Evolutionary conservation across 2,888 invertebrate genomes (phyloP), one percentile per base, ranked within the genome.

Genomic region (Euzetes globulus): DNA sequence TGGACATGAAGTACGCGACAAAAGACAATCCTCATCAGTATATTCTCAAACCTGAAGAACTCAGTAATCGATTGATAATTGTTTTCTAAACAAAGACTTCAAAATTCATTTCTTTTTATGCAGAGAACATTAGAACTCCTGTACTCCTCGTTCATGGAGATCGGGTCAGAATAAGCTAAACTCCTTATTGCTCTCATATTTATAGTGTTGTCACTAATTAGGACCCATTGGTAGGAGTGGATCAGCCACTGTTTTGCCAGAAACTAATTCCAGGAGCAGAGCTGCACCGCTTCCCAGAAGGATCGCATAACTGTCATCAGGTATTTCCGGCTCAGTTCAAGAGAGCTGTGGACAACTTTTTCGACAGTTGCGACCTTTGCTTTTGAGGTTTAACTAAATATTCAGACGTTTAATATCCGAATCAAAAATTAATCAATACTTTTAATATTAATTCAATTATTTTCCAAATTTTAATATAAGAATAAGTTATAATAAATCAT

Each of bases 131-230:
- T 11, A 60, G 73, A 27, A 63, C 63, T 50, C 73, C 73, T n/a
- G 73, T 73, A 22, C 47, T 73, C 15, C 25, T 73, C 15, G n/a
- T 73, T 13, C 73, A 73, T 22, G 73, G 73, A n/a, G 73, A 73
- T 65, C 60, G 37, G 72, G 72, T 72, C 52, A 22, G 52, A 52
- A 41, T 41, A 41, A 11, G 13, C 41, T 41, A 7, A 41, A 41
- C n/a, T n/a, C n/a, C n/a, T n/a, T n/a, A 9, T 41, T 41, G 11
- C 9, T 33, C 13, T 41, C 41, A 41, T 13, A 13, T 41, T 41
- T 13, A 41, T 41, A 13, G 13, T 9, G 13, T 9, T 13, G 7
- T 41, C 13, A 41, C 13, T 13, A 4, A 41, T 13, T 11, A 72
- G 65, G 73, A 73, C 22, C 68, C 65, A 73, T n/a, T 73, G 41